Conservation (phyloP, 2,888 invertebrate genomes). For the Macrophya alboannulata region DNA sequence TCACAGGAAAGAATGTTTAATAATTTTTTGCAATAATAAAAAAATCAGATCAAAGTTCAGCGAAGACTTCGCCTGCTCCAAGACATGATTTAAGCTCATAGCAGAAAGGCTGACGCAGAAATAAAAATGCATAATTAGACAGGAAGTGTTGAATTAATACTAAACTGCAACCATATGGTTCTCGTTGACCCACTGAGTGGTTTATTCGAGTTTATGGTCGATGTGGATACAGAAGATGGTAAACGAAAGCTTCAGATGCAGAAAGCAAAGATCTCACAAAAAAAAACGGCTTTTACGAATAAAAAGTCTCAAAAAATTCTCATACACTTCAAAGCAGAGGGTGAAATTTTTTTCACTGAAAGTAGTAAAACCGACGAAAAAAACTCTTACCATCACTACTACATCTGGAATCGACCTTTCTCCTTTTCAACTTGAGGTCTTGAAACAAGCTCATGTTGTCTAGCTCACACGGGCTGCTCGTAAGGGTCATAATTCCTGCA, state of each 20-base stretch:
- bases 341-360: neutral
- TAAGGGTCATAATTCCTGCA: constrained; percentile 98
- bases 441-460: constrained; percentile 99
- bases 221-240: neutral
- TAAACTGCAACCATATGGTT: neutral
- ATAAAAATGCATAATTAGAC: neutral
- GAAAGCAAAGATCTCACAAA: neutral
- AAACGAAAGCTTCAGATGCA: neutral
- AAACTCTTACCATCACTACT: constrained; percentile 93
- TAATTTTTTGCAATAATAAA: too few relatives aligned
- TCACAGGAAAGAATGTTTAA: neutral
- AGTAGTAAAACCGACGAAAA: neutral
- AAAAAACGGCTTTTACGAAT: neutral
- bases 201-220: constrained; percentile 13
- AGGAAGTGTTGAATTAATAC: constrained; percentile 33
- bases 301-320: neutral
- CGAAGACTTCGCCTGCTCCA: neutral
- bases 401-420: constrained; percentile 98
- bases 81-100: neutral
- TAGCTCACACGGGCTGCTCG: constrained; percentile 98
- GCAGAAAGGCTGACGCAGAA: neutral
- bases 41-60: too few relatives aligned
- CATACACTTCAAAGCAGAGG: neutral
- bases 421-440: constrained; percentile 98
- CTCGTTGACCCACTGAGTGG: constrained; percentile 43